These are phyloP conservation scores for Mixornis gularis DNA, from an alignment of 2,113 vertebrate species.

Conservation along the genomic window DNA sequence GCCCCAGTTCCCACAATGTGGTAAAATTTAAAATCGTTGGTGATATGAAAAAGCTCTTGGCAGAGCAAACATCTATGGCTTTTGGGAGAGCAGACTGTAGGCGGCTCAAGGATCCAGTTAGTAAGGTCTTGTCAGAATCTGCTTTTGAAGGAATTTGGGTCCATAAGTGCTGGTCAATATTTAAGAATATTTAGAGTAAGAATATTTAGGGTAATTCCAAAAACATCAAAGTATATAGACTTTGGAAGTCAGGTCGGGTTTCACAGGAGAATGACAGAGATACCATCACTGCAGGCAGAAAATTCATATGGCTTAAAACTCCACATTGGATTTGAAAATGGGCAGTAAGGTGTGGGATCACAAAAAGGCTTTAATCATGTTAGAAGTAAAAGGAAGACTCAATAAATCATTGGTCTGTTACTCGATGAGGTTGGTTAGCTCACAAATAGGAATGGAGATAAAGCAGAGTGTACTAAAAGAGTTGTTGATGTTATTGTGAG, in stretches of 20 bases:
- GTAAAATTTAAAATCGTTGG: background rate
- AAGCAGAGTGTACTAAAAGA: background rate
- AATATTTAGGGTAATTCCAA: background rate
- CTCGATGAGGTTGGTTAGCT: background rate
- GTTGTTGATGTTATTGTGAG: background rate
- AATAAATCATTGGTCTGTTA: background rate
- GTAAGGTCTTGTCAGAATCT: background rate
- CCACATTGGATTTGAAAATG: background rate
- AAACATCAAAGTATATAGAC: background rate
- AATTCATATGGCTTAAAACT: rapidly evolving
- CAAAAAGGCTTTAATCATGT: background rate
- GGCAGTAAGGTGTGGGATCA: background rate
- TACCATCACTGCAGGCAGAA: rapidly evolving
- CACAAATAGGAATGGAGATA: background rate
- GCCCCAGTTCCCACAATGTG: background rate
- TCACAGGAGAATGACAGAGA: background rate
- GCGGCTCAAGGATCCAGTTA: background rate
- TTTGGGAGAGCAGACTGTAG: background rate
- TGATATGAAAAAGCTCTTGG: background rate
- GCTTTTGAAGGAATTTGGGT: background rate
- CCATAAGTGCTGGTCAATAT: background rate
- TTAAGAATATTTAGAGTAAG: background rate
- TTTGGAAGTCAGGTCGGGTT: background rate
- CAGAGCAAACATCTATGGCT: background rate
- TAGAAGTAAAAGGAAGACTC: background rate